phyloP scores from a whole-genome alignment of 2,888 invertebrate species.

The Deilephila porcellus region DNA sequence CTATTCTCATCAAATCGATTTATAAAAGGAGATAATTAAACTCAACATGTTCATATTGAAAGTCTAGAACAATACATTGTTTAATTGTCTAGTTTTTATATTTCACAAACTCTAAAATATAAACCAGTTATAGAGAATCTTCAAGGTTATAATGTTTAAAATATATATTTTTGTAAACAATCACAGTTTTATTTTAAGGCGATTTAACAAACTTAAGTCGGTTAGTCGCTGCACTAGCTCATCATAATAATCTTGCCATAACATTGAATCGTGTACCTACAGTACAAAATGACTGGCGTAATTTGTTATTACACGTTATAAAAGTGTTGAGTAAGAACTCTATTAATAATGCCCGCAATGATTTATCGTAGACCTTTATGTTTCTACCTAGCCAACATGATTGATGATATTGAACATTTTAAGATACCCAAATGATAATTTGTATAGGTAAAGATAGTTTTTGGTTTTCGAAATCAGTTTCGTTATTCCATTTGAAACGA shows the following conservation, averaged over 20 bases:
- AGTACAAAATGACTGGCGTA: conserved; percentile 15
- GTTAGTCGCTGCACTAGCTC: background rate
- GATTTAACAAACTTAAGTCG: background rate
- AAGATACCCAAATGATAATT: background rate
- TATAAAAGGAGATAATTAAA: background rate
- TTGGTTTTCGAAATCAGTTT: background rate
- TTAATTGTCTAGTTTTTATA: background rate
- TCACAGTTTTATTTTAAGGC: background rate
- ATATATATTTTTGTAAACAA: background rate
- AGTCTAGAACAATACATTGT: background rate
- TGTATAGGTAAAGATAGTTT: background rate
- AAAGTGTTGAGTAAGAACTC: conserved; percentile 20
- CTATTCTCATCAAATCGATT: background rate
- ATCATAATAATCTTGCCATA: conserved; percentile 9
- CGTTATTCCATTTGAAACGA: background rate
- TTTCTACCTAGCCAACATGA: background rate
- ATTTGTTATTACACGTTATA: conserved; percentile 14
- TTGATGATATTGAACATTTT: background rate
- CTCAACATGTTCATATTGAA: background rate
- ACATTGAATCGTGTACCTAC: background rate
- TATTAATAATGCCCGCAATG: conserved; percentile 17
- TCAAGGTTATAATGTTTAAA: background rate
- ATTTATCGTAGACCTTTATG: background rate
- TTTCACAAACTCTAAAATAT: no score
- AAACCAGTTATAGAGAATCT: no score